Evolutionary conservation across 2,888 invertebrate species (phyloP), one percentile per base, ranked within the genome.

Genomic region (Pimpla rufipes): DNA sequence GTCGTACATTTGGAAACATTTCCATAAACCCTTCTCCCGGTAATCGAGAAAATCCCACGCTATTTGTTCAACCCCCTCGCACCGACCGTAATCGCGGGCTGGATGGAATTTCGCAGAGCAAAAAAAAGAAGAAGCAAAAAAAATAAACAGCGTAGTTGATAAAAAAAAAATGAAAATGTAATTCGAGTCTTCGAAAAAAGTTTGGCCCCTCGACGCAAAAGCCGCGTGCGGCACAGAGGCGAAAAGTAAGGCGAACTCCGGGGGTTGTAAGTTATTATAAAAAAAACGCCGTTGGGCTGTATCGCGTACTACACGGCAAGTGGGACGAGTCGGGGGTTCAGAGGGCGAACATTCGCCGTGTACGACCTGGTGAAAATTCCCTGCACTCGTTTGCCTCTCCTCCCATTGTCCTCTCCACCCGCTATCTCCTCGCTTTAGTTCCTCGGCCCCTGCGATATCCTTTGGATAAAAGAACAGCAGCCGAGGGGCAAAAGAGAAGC

Each of bases 101-200:
- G 37, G 11, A 40, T 21, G 10, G 45, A 45, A n/a, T 45, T 42
- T n/a, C 0, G 6, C 18, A 23, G 47, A 29, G 13, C 52, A 4
- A 37, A 67, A 67, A 76, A 45, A 62, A 42, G 8, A 21, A 16
- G 6, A 16, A 29, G 29, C 3, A 21, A n/a, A 37, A 52, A 45
- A 66, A 40, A 37, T 13, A 21, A 55, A 47, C 13, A 45, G 16
- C 45, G n/a, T 8, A n/a, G 42, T 11, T 13, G 40, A 10, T 10
- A 47, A 73, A 76, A 80, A 23, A 57, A 52, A 80, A 23, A 57
- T 42, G 35, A 73, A 71, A 71, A 73, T 76, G 68, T 81, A 77
- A 83, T 81, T 79, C 67, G 29, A 13, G 13, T 68, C 66, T 50
- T 75, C n/a, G 18, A 67, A 73, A 77, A 77, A 80, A 29, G 66